Evolutionary conservation across 2,113 vertebrate species (phyloP).

Genomic region (Haplotaxodon microlepis): DNA sequence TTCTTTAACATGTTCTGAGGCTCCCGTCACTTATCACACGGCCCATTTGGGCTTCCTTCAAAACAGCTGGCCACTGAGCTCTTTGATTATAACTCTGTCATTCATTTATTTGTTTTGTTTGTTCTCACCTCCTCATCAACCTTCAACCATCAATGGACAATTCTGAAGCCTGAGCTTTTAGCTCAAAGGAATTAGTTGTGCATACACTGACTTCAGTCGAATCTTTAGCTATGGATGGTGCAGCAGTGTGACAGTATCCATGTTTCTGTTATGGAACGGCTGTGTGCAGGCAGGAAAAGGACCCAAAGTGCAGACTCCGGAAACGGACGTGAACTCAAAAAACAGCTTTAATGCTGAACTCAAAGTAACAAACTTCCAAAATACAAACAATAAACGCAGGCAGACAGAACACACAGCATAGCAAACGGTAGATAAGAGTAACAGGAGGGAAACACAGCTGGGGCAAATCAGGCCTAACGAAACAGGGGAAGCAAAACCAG

Average conservation of each 20-base stretch:
- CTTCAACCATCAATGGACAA: background rate
- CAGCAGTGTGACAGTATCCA: fast-evolving
- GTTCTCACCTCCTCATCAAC: background rate
- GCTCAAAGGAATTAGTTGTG: background rate
- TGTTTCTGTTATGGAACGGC: background rate
- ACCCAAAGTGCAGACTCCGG: background rate
- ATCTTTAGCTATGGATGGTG: background rate
- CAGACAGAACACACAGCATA: background rate
- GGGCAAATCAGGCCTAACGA: background rate
- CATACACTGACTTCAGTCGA: background rate
- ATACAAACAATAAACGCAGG: background rate
- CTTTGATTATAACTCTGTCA: background rate
- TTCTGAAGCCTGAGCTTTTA: background rate
- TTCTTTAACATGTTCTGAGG: background rate
- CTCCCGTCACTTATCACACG: background rate
- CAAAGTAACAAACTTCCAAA: background rate
- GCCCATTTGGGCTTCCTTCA: background rate
- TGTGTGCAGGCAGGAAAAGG: background rate
- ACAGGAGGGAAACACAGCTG: background rate
- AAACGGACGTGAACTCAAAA: background rate
- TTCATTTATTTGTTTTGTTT: background rate
- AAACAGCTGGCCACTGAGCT: background rate
- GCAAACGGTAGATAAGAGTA: background rate
- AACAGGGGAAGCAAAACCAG: background rate
- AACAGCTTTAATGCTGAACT: too few relatives aligned